Evolutionary conservation across 2,113 vertebrate genomes (phyloP).

Genomic region (Lycaon pictus): DNA sequence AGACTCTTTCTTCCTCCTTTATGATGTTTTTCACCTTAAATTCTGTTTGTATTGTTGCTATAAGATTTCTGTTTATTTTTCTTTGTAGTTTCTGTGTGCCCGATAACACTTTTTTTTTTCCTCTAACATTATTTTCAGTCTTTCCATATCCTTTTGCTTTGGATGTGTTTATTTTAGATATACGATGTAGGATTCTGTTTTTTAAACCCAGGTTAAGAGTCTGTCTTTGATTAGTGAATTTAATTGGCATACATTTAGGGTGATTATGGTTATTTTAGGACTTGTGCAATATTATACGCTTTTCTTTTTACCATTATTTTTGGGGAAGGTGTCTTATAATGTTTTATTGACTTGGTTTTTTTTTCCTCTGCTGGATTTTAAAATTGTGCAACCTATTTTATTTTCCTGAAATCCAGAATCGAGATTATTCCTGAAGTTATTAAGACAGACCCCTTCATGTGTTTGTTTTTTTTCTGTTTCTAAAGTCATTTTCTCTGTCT

Average conservation of each 20-base stretch:
- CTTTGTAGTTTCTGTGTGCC: not conserved
- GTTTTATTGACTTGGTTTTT: constrained; percentile 41
- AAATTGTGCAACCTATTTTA: not conserved
- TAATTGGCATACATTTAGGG: not conserved
- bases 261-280: not conserved
- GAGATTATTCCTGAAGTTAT: constrained; percentile 5
- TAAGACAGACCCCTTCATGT: not conserved
- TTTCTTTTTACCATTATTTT: not conserved
- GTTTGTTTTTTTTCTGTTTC: not conserved
- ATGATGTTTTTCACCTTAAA: not conserved
- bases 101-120: not conserved
- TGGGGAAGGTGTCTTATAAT: not conserved
- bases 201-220: not conserved
- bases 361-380: constrained; percentile 32
- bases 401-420: constrained; percentile 29
- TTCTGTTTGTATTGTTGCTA: not conserved
- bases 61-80: not conserved
- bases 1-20: not conserved
- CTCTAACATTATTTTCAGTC: not conserved
- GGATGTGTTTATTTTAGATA: not conserved
- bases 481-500: not conserved
- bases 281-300: not conserved
- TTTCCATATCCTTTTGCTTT: not conserved
- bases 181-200: not conserved
- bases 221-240: not conserved